Evolutionary conservation across 2,113 vertebrate species (phyloP).

Genomic region (Gallinago media): DNA sequence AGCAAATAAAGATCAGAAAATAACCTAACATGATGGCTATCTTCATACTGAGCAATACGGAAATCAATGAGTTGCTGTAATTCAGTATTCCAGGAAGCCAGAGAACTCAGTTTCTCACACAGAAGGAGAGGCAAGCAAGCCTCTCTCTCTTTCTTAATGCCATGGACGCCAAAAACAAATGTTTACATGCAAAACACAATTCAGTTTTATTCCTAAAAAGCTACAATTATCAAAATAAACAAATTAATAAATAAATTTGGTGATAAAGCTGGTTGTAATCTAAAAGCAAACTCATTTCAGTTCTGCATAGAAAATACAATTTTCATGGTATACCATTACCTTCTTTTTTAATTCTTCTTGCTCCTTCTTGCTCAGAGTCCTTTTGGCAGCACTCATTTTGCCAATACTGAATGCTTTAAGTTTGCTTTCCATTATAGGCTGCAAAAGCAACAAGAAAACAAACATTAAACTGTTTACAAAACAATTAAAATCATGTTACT

Average conservation of each 20-base stretch:
- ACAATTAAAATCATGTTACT: not conserved
- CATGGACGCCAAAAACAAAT: not conserved
- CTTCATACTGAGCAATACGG: not conserved
- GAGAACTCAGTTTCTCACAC: not conserved
- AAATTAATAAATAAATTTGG: not conserved
- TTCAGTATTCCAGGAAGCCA: not conserved
- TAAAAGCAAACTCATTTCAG: not conserved
- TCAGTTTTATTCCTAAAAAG: not conserved
- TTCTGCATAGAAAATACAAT: not conserved
- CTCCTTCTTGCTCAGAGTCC: conserved; percentile 97
- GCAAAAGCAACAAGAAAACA: conserved; percentile 19
- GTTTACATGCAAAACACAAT: not conserved
- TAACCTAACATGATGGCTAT: not conserved
- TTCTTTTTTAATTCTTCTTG: conserved; percentile 98
- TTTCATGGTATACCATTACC: conserved; percentile 71
- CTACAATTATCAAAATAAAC: not conserved
- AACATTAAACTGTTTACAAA: not conserved
- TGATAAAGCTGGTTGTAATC: not conserved
- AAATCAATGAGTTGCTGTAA: not conserved
- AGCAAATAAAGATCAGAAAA: not conserved
- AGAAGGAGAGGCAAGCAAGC: not conserved
- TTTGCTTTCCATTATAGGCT: conserved; percentile 95
- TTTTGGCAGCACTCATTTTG: conserved; percentile 95
- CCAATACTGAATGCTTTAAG: conserved; percentile 97
- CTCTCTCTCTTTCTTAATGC: not conserved